Evolutionary conservation across 2,113 vertebrate genomes (phyloP).

Genomic region (Pleuronectes platessa): DNA sequence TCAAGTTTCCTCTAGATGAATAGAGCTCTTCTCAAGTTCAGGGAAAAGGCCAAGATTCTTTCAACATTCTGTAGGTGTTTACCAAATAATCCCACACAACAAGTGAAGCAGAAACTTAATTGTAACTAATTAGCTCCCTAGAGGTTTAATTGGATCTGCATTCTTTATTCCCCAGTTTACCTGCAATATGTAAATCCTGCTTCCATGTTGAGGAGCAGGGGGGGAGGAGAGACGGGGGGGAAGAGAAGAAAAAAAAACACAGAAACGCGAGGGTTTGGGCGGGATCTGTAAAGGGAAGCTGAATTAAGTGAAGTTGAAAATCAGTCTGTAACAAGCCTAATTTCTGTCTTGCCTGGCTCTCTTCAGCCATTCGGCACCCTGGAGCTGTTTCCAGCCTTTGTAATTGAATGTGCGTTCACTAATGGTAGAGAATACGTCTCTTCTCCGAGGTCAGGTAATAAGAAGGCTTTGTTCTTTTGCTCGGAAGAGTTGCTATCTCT

Average conservation of each 20-base stretch:
- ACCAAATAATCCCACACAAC: conserved; percentile 84
- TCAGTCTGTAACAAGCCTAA: conserved; percentile 75
- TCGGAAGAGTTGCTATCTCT: conserved; percentile 54
- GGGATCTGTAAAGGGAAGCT: conserved; percentile 65
- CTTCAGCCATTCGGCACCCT: conserved; percentile 57
- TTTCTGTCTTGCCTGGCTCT: conserved; percentile 74
- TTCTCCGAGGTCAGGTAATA: conserved; percentile 65
- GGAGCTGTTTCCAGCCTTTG: conserved; percentile 66
- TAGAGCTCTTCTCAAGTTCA: conserved; percentile 72
- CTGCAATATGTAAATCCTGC: conserved; percentile 84
- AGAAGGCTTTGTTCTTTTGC: conserved; percentile 63
- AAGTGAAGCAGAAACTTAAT: conserved; percentile 88
- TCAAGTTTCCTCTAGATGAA: conserved; percentile 68
- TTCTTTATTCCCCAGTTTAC: conserved; percentile 86
- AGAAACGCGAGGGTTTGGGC: conserved; percentile 53
- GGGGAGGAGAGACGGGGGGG: background rate
- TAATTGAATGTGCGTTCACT: conserved; percentile 69
- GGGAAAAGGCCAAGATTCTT: conserved; percentile 80
- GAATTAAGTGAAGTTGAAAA: conserved; percentile 81
- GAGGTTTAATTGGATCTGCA: conserved; percentile 84
- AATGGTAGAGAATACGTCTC: conserved; percentile 55
- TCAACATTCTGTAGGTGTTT: conserved; percentile 84
- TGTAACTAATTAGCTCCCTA: conserved; percentile 87
- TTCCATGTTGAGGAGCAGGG: conserved; percentile 61
- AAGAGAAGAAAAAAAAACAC: background rate